phyloP scores from a whole-genome alignment of 2,113 vertebrate genomes.

The Ancistrus triradiatus region DNA sequence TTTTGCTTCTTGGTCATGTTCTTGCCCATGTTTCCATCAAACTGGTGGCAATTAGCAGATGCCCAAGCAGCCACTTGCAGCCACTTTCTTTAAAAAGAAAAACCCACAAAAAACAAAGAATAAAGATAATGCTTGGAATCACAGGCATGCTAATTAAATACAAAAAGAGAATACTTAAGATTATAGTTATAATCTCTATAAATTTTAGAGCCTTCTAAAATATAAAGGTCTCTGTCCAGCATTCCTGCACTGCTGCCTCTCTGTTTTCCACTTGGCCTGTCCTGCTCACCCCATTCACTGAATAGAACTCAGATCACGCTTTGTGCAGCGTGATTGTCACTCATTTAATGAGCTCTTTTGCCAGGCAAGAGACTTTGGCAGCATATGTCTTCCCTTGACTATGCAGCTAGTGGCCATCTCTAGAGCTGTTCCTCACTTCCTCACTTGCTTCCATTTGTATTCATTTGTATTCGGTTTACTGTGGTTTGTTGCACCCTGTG shows the following conservation, averaged over 20 bases:
- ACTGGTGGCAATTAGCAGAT: constrained; percentile 9
- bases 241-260: constrained; percentile 56
- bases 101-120: too few species aligned
- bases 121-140: too few species aligned
- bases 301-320: constrained; percentile 56
- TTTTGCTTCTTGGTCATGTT: not conserved
- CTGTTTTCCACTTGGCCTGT: constrained; percentile 2
- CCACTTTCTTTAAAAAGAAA: too few species aligned
- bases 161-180: too few species aligned
- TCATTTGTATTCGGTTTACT: constrained; percentile 24
- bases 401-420: constrained; percentile 23
- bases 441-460: not conserved
- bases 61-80: not conserved
- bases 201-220: not conserved
- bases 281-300: constrained; percentile 14
- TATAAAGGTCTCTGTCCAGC: constrained; percentile 40
- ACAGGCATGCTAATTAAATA: too few species aligned
- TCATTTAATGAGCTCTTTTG: constrained; percentile 75
- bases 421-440: constrained; percentile 15
- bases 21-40: not conserved
- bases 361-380: constrained; percentile 66
- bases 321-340: constrained; percentile 74
- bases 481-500: constrained; percentile 46
- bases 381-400: constrained; percentile 63
- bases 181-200: too few species aligned